Evolutionary conservation across 2,888 invertebrate genomes (phyloP), one percentile per base, ranked within the genome.

Genomic region (Phalera bucephala): DNA sequence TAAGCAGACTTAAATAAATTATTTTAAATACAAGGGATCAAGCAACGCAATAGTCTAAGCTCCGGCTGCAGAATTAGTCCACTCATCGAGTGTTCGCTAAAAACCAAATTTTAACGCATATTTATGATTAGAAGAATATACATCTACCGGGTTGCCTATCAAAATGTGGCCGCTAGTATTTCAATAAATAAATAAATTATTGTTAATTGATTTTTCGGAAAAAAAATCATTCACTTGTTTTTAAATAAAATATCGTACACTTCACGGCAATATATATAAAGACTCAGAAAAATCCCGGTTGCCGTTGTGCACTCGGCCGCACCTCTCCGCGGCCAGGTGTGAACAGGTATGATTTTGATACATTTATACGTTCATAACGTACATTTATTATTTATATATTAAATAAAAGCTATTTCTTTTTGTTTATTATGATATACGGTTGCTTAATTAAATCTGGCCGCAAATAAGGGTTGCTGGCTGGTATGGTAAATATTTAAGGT

Each of bases 101-200:
- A 17, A 17, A 17, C 17, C 17, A 3, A 17, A 3, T 17, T 17
- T 17, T 17, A 3, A 5, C 17, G 5, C 5, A 17, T 3, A 17
- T 17, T 17, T 17, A 17, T 17, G 17, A 17, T 3, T 17, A 17
- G 17, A 5, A 17, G 17, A 17, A 17, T 17, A 17, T 17, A 17
- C 5, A 17, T 17, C 17, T 17, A 17, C 17, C 17, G 5, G 17
- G 17, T 3, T 17, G 17, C 17, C 17, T 17, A 17, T 17, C 17
- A 17, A 17, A 17, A 17, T 17, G 17, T 17, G 17, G 17, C 17
- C 17, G 17, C 17, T 17, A 30, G 15, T 35, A 7, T 20, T 36
- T 31, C n/a, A n/a, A n/a, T n/a, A n/a, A n/a, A n/a, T 36, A 31
- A 36, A 14, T 31, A 22, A 31, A 31, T 9, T 23, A 15, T 9